These are phyloP conservation scores for Typhlichthys eigenmanni DNA, from an alignment of 2,797 vertebrate species.

Conservation along the genomic window DNA sequence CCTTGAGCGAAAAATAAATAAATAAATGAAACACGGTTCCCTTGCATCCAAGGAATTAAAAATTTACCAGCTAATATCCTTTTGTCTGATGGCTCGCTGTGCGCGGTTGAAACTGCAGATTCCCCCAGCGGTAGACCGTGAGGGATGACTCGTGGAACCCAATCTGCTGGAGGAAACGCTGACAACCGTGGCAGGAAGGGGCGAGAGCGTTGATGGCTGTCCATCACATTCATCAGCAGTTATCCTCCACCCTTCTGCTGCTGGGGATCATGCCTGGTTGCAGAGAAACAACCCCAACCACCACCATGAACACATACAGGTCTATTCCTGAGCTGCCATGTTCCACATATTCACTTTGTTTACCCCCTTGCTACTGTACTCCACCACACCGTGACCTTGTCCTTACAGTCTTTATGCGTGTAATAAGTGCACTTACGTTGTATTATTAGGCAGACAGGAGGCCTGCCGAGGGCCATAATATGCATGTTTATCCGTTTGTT, in stretches of 20 bases:
- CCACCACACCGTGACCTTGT: constrained; percentile 51
- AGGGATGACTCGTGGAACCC: constrained; percentile 71
- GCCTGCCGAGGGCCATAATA: background rate
- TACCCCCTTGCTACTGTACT: constrained; percentile 13
- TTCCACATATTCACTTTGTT: constrained; percentile 24
- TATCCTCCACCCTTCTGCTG: constrained; percentile 33
- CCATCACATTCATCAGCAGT: constrained; percentile 60
- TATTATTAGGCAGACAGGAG: background rate
- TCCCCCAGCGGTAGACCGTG: constrained; percentile 68
- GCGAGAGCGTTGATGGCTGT: constrained; percentile 56
- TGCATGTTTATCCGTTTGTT: too few species aligned
- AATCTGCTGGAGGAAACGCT: constrained; percentile 73
- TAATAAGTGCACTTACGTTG: constrained; percentile 22
- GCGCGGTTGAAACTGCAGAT: constrained; percentile 77
- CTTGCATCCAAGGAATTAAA: constrained; percentile 80
- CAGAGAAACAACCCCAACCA: constrained; percentile 43
- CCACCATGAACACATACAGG: constrained; percentile 22
- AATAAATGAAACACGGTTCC: constrained; percentile 58
- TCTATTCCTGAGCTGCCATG: constrained; percentile 46
- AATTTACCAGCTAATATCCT: constrained; percentile 85
- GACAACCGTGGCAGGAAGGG: constrained; percentile 69
- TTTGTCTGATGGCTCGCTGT: constrained; percentile 76
- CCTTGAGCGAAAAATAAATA: constrained; percentile 56
- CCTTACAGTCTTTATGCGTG: constrained; percentile 40
- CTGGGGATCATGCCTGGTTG: constrained; percentile 41